Base-by-base conservation (phyloP, 2,888 invertebrate species). In the Nineta flava region DNA sequence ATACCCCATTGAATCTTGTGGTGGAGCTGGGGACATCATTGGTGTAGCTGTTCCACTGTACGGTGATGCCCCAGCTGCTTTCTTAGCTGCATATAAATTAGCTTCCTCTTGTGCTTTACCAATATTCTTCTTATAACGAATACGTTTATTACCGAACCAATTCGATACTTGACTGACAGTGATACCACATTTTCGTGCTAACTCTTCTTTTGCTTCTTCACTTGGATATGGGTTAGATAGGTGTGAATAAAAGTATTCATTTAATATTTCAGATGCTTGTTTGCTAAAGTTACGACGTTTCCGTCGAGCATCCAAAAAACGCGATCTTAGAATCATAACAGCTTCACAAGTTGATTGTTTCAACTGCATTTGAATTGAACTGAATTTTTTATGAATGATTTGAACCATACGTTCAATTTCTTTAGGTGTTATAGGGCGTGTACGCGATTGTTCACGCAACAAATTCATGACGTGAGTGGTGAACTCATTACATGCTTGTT, bases 401-500 rank as follows among this genome's bases (percentile, higher is more conserved):
- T 92, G 92, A 53, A 96, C 95, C 96, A 96, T 96, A 61, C 95
- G 82, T 69, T 99, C 97, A 60, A 99, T 99, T 73, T 99, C 99
- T 81, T 95, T 88, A 46, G 94, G 94, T 50, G 96, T 94, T 61
- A 99, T 97, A 49, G 97, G 97, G 59, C 97, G 77, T 57, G 96
- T 97, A 62, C 95, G 87, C 63, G 92, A 92, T 73, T 97, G 95
- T 70, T 97, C 94, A 51, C 95, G 75, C 55, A 97, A 75, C 59
- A 97, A 74, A 70, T 97, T 97, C 87, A 96, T 92, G 57, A 99
- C 99, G 72, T 99, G 99, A n/a, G 96, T 97, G 52, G 99, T 99
- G 71, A 99, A 99, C 75, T 99, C 97, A 69, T 93, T 94, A 74
- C 99, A 99, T n/a, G 97, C 97, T 78, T 97, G 96, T 73, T 99